Percentiles rank a stretch among this genome's conserved stretches.
phyloP scores from a whole-genome alignment of 2,113 vertebrate genomes.

The Rhabdomys dilectus region DNA sequence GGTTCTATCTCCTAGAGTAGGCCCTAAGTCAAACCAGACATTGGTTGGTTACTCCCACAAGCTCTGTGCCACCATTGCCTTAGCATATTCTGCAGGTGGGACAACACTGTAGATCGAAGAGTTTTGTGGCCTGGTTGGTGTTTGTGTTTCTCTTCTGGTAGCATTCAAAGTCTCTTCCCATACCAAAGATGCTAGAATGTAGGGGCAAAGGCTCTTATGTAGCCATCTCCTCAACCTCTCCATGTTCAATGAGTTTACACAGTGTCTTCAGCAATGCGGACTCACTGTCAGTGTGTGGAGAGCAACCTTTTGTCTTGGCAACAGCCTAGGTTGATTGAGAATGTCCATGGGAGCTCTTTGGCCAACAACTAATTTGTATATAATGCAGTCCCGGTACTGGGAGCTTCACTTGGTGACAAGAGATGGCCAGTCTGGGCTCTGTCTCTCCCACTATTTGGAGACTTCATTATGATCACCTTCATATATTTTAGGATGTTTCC shows the following conservation, averaged over 20 bases:
- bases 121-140: not conserved
- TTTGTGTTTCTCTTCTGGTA: not conserved
- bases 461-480: not conserved
- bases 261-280: too few species aligned
- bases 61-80: not conserved
- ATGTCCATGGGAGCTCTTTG: not conserved
- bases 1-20: not conserved
- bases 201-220: not conserved
- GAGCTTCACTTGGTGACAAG: not conserved
- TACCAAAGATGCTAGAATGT: not conserved
- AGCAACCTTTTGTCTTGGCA: too few species aligned
- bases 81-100: not conserved
- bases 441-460: not conserved
- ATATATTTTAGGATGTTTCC: too few species aligned
- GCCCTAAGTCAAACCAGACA: not conserved
- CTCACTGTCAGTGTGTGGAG: too few species aligned
- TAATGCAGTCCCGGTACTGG: not conserved
- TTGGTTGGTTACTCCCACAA: not conserved
- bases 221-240: not conserved
- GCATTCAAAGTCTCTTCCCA: not conserved
- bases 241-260: not conserved
- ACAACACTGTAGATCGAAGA: not conserved
- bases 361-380: not conserved
- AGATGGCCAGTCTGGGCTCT: not conserved
- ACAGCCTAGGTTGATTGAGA: not conserved